Base-by-base conservation (phyloP, 2,888 invertebrate genomes). In the Drosophila setosimentum region DNA sequence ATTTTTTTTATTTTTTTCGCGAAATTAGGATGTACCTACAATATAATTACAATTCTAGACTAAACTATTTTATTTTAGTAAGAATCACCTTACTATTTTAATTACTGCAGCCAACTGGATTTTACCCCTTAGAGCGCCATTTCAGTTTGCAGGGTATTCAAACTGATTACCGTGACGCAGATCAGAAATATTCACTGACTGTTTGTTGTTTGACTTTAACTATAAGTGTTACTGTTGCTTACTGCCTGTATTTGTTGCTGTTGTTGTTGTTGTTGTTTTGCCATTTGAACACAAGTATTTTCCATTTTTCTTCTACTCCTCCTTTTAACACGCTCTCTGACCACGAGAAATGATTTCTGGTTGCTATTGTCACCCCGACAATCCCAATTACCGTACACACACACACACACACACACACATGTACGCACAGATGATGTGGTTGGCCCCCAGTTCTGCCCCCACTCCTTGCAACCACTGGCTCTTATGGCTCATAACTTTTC, bases 401-500 rank as follows among this genome's bases (percentile, higher is more conserved):
- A 30, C 30, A 42, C 18, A 30, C 21, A 40, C 29, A 29, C 55
- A 27, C 13, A 35, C 18, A 35, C 40, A 42, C 10, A 29, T 18
- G 21, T 76, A 63, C 70, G 73, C 75, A 81, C 70, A 80, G 72
- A 83, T 78, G 82, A 71, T 83, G 85, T 71, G 87, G 84, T 84
- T 63, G 35, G 32, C 21, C 61, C 50, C 48, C 49, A 21, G 33
- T 21, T 58, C 29, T 42, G 70, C 62, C 65, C 37, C 50, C 10
- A 13, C 33, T n/a, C 21, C 30, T 53, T 59, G 55, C 51, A 37
- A 37, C 63, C 63, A 49, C 57, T 76, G 80, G 57, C 77, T 78
- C 78, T 78, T 78, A 80, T 79, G 83, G 83, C 82, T 80, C 87
- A 89, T 91, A 91, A 91, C 91, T 91, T 89, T 88, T 89, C 78